A percentile compares a stretch with the other conserved stretches of the same genome.
These are phyloP conservation scores for Henricia sp. DNA, from an alignment of 53 echinoderm and acorn worm species.

Conservation along the genomic window DNA sequence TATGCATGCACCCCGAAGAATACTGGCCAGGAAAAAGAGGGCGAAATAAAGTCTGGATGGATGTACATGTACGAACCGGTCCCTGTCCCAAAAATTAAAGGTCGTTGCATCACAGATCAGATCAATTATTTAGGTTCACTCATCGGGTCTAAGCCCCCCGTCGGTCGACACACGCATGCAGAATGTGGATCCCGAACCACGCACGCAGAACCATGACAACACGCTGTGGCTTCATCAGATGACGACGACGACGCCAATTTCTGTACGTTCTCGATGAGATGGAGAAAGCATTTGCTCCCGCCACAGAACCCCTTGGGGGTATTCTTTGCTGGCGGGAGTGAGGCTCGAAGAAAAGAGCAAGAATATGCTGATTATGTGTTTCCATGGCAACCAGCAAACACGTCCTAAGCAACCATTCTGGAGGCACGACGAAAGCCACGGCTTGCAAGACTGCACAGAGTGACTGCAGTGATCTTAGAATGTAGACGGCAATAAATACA, in stretches of 20 bases:
- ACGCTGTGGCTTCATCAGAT: no score
- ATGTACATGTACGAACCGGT: neutral
- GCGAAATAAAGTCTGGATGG: no score
- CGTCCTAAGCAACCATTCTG: constrained; percentile 56
- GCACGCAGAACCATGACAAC: constrained; percentile 44
- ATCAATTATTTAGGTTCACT: constrained; percentile 38
- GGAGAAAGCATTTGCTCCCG: no score
- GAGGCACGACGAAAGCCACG: constrained; percentile 7
- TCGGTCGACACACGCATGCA: constrained; percentile 1
- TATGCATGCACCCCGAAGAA: constrained; percentile 19
- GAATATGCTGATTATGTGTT: constrained; percentile 60
- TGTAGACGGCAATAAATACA: no score
- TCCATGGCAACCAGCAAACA: constrained; percentile 60
- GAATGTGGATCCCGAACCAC: no score
- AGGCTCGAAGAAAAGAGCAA: constrained; percentile 27
- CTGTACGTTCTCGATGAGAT: neutral
- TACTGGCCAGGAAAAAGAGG: neutral
- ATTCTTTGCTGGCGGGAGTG: neutral
- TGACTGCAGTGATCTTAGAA: constrained; percentile 1
- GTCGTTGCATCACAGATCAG: constrained; percentile 44
- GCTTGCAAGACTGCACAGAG: neutral
- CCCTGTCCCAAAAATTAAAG: constrained; percentile 36
- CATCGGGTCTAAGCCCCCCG: neutral
- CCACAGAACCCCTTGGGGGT: constrained; percentile 16
- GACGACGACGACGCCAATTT: neutral